These are phyloP conservation scores for Anseranas semipalmata DNA, from an alignment of 2,113 vertebrate species.

Conservation along the genomic window DNA sequence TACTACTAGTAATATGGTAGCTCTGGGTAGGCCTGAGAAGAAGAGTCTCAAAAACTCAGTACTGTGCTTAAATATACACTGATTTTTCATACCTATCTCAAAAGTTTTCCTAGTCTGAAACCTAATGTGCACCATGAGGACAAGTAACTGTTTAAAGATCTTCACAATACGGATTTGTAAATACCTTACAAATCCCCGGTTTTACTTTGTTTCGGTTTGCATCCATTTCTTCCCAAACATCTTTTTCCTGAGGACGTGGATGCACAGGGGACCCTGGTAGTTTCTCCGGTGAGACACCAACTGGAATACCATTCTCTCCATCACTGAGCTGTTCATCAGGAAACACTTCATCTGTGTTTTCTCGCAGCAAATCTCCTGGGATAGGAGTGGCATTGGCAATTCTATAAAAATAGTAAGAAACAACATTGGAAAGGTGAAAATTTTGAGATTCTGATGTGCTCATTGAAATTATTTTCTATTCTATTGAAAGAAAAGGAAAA, in stretches of 20 bases:
- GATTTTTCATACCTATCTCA: not conserved
- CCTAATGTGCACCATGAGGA: not conserved
- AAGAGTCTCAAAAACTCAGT: not conserved
- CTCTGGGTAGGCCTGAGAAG: not conserved
- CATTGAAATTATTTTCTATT: conserved; percentile 21
- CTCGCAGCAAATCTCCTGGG: conserved; percentile 91
- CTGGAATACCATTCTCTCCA: conserved; percentile 89
- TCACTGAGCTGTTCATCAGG: conserved; percentile 97
- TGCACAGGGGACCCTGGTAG: conserved; percentile 84
- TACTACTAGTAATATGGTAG: not conserved
- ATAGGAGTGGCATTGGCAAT: conserved; percentile 97
- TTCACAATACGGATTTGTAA: not conserved
- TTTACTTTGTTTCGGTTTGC: conserved; percentile 92
- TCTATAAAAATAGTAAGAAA: conserved; percentile 70
- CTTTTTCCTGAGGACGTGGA: conserved; percentile 87
- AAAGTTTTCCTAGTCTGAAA: not conserved
- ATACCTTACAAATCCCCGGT: conserved; percentile 87
- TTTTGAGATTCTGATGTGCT: not conserved
- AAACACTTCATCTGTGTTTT: conserved; percentile 98
- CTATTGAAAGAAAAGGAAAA: not conserved
- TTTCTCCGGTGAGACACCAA: conserved; percentile 82
- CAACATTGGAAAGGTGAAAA: not conserved
- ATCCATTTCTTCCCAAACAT: conserved; percentile 98
- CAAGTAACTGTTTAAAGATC: not conserved
- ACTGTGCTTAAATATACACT: not conserved